Percentiles rank a stretch among this genome's conserved stretches.
phyloP scores from a whole-genome alignment of 2,797 vertebrate genomes.

The Emys orbicularis region DNA sequence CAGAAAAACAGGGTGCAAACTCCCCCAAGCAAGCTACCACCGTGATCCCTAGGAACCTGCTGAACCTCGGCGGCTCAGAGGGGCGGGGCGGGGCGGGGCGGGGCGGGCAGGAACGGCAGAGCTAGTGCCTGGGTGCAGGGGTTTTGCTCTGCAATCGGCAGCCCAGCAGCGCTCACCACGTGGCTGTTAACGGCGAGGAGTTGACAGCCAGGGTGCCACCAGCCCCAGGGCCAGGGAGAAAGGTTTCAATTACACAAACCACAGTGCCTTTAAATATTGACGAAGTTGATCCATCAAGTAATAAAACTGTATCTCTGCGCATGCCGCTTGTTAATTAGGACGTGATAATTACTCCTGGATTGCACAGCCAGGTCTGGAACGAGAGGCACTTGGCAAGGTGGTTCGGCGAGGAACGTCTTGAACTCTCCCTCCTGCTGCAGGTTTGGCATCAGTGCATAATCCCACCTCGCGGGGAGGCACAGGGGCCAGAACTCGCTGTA shows the following conservation, averaged over 20 bases:
- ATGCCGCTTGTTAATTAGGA: fast-evolving
- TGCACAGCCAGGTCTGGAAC: background rate
- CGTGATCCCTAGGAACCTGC: background rate
- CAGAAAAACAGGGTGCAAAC: background rate
- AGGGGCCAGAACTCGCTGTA: background rate
- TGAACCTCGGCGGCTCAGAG: background rate
- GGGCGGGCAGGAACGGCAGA: background rate
- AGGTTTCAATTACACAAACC: background rate
- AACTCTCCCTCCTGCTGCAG: background rate
- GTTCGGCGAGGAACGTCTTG: background rate
- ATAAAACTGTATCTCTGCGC: fast-evolving
- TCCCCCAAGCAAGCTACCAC: background rate
- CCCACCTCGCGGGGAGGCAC: background rate
- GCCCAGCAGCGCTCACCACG: background rate
- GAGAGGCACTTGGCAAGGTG: background rate
- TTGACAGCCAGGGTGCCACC: background rate
- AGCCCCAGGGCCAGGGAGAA: background rate
- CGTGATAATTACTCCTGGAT: background rate
- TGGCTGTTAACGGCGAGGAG: background rate
- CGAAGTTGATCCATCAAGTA: fast-evolving
- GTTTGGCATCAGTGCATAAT: background rate
- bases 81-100: background rate
- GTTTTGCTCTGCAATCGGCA: background rate
- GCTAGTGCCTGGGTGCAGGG: too few species aligned
- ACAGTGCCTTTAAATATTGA: background rate